Percentiles rank a stretch among this genome's conserved stretches.
Conservation (phyloP, 2,113 vertebrate species). For the Ursus arctos region DNA sequence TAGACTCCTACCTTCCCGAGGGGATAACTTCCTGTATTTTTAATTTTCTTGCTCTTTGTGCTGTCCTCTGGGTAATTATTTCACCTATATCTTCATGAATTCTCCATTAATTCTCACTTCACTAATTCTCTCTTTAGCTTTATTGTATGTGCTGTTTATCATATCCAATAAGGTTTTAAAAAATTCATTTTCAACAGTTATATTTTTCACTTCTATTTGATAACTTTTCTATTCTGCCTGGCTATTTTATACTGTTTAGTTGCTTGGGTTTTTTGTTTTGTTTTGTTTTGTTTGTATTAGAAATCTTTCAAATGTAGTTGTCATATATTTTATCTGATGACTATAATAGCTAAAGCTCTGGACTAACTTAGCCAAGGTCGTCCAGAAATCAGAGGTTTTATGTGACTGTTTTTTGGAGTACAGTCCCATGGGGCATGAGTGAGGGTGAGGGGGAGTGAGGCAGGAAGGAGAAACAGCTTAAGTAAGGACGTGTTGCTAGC, state of each 20-base stretch:
- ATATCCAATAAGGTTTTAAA: neutral
- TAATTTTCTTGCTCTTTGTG: neutral
- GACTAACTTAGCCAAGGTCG: neutral
- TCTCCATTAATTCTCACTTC: neutral
- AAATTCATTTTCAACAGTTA: neutral
- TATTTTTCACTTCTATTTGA: neutral
- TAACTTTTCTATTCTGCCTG: neutral
- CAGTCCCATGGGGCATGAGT: neutral
- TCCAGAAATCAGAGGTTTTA: neutral
- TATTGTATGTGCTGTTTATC: neutral
- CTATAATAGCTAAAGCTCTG: neutral
- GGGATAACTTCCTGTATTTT: neutral
- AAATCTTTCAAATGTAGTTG: neutral
- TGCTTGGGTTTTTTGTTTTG: neutral
- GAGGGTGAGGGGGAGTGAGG: neutral
- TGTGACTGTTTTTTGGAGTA: neutral
- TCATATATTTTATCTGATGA: slow-evolving; percentile 2
- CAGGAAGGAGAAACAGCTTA: neutral
- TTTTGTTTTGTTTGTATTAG: neutral
- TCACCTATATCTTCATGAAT: neutral
- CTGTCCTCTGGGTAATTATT: neutral
- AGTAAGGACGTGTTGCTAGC: neutral
- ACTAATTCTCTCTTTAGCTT: slow-evolving; percentile 28
- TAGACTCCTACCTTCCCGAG: no score
- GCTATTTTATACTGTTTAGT: neutral